Evolutionary conservation across 2,113 vertebrate genomes (phyloP).

Genomic region (Vireo altiloquus): DNA sequence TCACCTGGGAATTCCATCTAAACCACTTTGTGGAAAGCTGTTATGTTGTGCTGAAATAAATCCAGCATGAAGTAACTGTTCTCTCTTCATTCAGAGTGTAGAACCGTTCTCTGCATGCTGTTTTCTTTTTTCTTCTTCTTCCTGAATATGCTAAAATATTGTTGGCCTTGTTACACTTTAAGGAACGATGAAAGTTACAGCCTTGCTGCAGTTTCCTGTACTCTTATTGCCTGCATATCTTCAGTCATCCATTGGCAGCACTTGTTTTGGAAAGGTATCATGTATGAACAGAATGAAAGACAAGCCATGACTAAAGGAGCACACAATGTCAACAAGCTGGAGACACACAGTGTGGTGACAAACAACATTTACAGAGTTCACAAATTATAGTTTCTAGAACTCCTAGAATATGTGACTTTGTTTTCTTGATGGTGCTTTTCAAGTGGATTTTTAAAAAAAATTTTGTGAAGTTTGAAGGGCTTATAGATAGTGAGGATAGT

Average conservation of each 20-base stretch:
- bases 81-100: neutral
- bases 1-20: slow-evolving; percentile 48
- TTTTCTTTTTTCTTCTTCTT: neutral
- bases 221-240: neutral
- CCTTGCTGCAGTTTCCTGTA: neutral
- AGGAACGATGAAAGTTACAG: neutral
- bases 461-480: neutral
- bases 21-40: slow-evolving; percentile 13
- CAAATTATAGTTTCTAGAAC: neutral
- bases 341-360: fast-evolving
- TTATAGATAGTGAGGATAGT: neutral
- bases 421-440: neutral
- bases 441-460: too few species aligned
- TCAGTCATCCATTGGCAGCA: neutral
- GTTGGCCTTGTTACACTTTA: neutral
- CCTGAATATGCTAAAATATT: neutral
- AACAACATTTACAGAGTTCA: neutral
- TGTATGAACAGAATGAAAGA: neutral
- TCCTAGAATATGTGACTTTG: neutral
- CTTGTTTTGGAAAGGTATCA: neutral
- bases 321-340: neutral
- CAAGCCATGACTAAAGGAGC: neutral
- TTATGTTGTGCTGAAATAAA: slow-evolving; percentile 11
- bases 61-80: neutral
- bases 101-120: neutral